These are phyloP conservation scores for Altica lythri DNA, from an alignment of 2,888 invertebrate genomes.

Conservation along the genomic window DNA sequence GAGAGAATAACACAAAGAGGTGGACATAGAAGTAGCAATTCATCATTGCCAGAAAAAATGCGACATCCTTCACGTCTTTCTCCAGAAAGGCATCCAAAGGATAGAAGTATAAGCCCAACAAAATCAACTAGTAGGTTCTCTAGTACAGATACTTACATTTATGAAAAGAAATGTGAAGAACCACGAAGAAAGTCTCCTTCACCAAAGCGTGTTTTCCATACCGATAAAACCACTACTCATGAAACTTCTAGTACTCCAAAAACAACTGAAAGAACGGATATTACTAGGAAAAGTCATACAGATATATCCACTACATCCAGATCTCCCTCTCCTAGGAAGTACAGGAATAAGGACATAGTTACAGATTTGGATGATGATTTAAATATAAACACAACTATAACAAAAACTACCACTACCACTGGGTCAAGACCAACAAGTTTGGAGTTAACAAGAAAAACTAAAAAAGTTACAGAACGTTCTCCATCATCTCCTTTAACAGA, in stretches of 20 bases:
- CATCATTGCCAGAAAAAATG: slow-evolving; percentile 57
- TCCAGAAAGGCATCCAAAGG: slow-evolving; percentile 44
- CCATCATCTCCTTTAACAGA: slow-evolving; percentile 48
- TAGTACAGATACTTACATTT: slow-evolving; percentile 46
- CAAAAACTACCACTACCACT: slow-evolving; percentile 29
- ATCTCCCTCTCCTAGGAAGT: slow-evolving; percentile 46
- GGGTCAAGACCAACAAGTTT: slow-evolving; percentile 41
- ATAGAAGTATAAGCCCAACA: slow-evolving; percentile 42
- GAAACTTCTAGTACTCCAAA: slow-evolving; percentile 40
- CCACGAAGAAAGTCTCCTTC: slow-evolving; percentile 26
- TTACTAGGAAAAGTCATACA: slow-evolving; percentile 36
- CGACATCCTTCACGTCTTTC: slow-evolving; percentile 43
- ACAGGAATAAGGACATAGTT: slow-evolving; percentile 44
- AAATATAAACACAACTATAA: slow-evolving; percentile 35
- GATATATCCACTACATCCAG: slow-evolving; percentile 37
- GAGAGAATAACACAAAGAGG: slow-evolving; percentile 59
- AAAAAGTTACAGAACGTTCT: slow-evolving; percentile 49
- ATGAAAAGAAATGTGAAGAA: slow-evolving; percentile 26
- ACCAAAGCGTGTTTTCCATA: slow-evolving; percentile 19
- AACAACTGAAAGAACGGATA: slow-evolving; percentile 43
- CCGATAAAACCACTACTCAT: slow-evolving; percentile 23
- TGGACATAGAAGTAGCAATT: slow-evolving; percentile 59
- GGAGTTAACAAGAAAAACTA: slow-evolving; percentile 44
- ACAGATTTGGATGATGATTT: slow-evolving; percentile 52
- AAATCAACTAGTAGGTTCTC: slow-evolving; percentile 42